These are phyloP conservation scores for Spialia ferax DNA, from an alignment of 2,888 invertebrate species.

Conservation along the genomic window DNA sequence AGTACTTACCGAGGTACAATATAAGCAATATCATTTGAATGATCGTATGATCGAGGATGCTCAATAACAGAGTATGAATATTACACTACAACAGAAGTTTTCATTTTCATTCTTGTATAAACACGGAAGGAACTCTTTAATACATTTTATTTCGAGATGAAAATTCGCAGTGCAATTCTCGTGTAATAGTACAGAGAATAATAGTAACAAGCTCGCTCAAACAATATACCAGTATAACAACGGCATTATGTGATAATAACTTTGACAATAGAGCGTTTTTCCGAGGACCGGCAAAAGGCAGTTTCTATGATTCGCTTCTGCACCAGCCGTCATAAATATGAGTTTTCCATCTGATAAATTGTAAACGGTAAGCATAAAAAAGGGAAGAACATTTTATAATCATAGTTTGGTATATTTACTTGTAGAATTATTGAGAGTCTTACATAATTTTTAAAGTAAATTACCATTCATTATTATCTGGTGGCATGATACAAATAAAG, in stretches of 20 bases:
- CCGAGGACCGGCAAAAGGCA: neutral
- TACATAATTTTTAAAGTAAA: no score
- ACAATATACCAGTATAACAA: conserved; percentile 29
- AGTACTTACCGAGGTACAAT: neutral
- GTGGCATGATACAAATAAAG: no score
- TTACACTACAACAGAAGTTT: neutral
- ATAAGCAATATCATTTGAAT: neutral
- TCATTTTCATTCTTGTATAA: neutral
- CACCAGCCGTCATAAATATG: neutral
- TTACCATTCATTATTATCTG: no score
- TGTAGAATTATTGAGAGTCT: no score
- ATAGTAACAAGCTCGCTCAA: conserved; percentile 10
- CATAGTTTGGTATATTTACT: no score
- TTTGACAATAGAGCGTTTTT: conserved; percentile 23
- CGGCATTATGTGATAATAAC: conserved; percentile 23
- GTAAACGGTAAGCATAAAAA: neutral
- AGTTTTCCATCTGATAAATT: conserved; percentile 1
- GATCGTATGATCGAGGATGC: neutral
- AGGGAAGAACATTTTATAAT: neutral
- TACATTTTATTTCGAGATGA: neutral
- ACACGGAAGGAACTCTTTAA: neutral
- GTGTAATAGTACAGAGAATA: neutral
- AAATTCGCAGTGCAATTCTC: conserved; percentile 18
- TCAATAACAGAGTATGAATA: no score
- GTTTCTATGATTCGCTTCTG: conserved; percentile 6